Evolutionary conservation across 2,888 invertebrate genomes (phyloP), one percentile per base, ranked within the genome.

Genomic region (Thecocarcelia acutangulata): DNA sequence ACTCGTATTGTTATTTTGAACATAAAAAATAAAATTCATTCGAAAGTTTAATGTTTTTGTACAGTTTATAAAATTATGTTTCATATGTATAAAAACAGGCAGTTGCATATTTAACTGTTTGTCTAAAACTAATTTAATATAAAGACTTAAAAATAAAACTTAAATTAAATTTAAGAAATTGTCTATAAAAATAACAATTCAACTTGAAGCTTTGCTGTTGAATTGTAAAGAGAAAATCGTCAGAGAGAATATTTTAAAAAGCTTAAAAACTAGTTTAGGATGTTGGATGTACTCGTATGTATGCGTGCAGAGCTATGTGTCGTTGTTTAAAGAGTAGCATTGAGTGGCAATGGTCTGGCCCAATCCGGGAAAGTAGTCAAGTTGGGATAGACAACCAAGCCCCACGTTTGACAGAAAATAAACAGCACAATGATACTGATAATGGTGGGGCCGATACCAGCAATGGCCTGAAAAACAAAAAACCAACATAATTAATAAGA

Each of bases 401-500:
- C 96, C 93, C 95, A 94, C 0, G 95, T 94, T 54, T 95, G 94
- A 89, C 96, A 95, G 17, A 95, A 92, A 0, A 93, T 90, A 89
- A 95, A 94, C 11, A 96, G 93, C 3, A 95, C 90, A 2, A 94
- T 86, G 0, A 97, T 93, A 0, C 96, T 95, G 59, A 96, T 93
- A 9, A 95, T 90, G 83, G 95, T 96, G 33, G 97, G 95, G 0
- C 95, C 94, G 81, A 95, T 93, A 12, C 96, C 96, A 66, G 95
- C 95, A 80, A 95, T 92, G 0, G 94, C 93, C 94, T 94, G 90
- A 15, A 75, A 28, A 42, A 46, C 24, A 28, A 63, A 50, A 33
- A 4, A 21, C n/a, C n/a, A n/a, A n/a, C n/a, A n/a, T n/a, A n/a
- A n/a, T n/a, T n/a, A n/a, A n/a, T n/a, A 15, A 12, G 1, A 58